Evolutionary conservation across 2,113 vertebrate genomes (phyloP), one percentile per base, ranked within the genome.

Genomic region (Gadus chalcogrammus): DNA sequence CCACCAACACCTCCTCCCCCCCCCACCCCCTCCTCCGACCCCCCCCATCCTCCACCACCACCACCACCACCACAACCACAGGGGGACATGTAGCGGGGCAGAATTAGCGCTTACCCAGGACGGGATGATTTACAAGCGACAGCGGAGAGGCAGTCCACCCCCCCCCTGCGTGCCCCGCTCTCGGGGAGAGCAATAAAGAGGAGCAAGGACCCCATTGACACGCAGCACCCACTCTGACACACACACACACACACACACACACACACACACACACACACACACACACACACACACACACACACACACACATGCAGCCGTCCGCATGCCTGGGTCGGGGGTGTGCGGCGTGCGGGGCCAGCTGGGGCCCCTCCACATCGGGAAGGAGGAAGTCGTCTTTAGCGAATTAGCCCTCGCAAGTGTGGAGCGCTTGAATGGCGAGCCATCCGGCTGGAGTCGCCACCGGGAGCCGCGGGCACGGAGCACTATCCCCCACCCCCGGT

Each of bases 81-180:
- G 20, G 20, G 20, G 20, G 20, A 20, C 20, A 20, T 20, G 24
- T 24, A 24, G 24, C 24, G 24, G 24, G 24, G 24, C 24, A 24
- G 24, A 24, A 24, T 24, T 20, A 20, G 20, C 28, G 28, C 5
- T 31, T 31, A 3, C 31, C 31, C 31, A 7, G 83, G 72, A 69
- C 82, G 68, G 79, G 88, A 88, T 90, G 87, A 91, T 92, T 91
- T 89, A 91, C 79, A 82, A 83, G 75, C 53, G 77, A 81, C 78
- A 78, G 84, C 67, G 16, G 72, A 65, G 69, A 75, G 81, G 80
- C 73, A 66, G 78, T 88, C 88, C 87, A 78, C 84, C 80, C 79
- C 31, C 31, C 31, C 31, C 31, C 31, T 0, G 3, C 31, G 31
- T 7, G 31, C 73, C 67, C 79, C 71, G 82, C 78, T 74, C 79